A percentile compares a stretch with the other conserved stretches of the same genome.
Evolutionary conservation across 2,797 vertebrate species (phyloP).

Genomic region (Acanthurus tractus): DNA sequence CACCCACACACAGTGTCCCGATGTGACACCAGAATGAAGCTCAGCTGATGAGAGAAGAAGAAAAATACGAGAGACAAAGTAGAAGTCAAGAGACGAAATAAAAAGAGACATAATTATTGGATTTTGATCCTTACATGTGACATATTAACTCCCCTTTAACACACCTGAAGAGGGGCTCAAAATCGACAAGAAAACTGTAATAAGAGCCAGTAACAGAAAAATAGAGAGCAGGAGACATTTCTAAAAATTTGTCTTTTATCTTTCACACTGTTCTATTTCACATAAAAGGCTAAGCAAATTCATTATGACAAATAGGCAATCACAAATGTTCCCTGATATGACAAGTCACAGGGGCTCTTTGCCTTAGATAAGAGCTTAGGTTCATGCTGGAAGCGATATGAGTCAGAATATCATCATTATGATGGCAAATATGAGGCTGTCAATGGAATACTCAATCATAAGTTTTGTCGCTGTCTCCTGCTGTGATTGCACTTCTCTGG

Average conservation of each 20-base stretch:
- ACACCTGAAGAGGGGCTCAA: neutral
- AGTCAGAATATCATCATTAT: slow-evolving; percentile 13
- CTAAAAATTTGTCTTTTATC: slow-evolving; percentile 35
- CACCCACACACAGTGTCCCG: neutral
- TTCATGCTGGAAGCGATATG: slow-evolving; percentile 11
- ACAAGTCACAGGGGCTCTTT: slow-evolving; percentile 12
- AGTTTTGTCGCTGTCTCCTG: neutral
- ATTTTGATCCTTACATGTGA: neutral
- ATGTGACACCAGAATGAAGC: neutral
- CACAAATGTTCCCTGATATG: neutral
- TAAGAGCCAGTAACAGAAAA: slow-evolving; percentile 20
- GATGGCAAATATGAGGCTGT: slow-evolving; percentile 2
- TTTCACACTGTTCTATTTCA: slow-evolving; percentile 27
- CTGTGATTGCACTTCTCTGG: neutral
- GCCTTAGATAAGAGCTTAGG: slow-evolving; percentile 6
- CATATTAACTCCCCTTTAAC: neutral
- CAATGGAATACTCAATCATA: neutral
- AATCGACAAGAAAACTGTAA: slow-evolving; percentile 15
- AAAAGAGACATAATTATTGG: neutral
- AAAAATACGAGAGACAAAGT: neutral
- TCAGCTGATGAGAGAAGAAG: neutral
- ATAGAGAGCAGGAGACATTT: neutral
- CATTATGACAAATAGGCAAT: slow-evolving; percentile 39
- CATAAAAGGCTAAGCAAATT: slow-evolving; percentile 23
- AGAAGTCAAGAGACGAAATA: neutral